These are phyloP conservation scores for Stegostoma tigrinum DNA, from an alignment of 2,113 vertebrate species.

Conservation along the genomic window DNA sequence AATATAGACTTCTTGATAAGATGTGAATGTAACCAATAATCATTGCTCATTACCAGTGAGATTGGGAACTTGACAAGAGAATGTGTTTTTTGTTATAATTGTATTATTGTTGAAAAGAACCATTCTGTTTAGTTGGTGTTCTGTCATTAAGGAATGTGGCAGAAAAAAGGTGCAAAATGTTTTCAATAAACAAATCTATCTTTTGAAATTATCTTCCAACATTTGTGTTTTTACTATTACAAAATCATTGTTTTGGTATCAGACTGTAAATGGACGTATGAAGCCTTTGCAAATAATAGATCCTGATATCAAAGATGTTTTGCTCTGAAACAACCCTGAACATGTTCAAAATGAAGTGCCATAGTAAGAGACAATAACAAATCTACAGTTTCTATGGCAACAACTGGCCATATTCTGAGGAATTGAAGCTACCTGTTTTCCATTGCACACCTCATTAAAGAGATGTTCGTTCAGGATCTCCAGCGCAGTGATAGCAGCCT, in stretches of 20 bases:
- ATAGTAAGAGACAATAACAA: slow-evolving; percentile 48
- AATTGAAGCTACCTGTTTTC: slow-evolving; percentile 38
- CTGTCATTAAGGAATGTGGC: not conserved
- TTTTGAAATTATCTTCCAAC: not conserved
- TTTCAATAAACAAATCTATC: not conserved
- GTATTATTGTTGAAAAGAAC: not conserved
- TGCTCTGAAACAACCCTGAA: slow-evolving; percentile 29
- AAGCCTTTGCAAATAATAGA: not conserved
- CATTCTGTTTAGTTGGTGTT: not conserved
- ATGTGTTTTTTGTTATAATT: not conserved
- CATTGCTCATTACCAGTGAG: not conserved
- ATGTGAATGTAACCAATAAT: not conserved
- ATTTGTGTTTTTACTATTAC: not conserved
- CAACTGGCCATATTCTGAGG: slow-evolving; percentile 38
- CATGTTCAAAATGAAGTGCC: slow-evolving; percentile 47
- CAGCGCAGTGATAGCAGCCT: slow-evolving; percentile 42
- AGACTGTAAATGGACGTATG: not conserved
- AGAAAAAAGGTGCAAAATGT: not conserved
- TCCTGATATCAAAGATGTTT: slow-evolving; percentile 9
- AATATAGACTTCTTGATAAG: not conserved
- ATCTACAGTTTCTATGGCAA: slow-evolving; percentile 51
- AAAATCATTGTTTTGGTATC: not conserved
- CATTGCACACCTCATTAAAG: slow-evolving; percentile 35
- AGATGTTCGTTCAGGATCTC: slow-evolving; percentile 1
- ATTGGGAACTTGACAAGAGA: not conserved